Evolutionary conservation across 2,888 invertebrate species (phyloP).

Genomic region (Parapristionchus giblindavisi): DNA sequence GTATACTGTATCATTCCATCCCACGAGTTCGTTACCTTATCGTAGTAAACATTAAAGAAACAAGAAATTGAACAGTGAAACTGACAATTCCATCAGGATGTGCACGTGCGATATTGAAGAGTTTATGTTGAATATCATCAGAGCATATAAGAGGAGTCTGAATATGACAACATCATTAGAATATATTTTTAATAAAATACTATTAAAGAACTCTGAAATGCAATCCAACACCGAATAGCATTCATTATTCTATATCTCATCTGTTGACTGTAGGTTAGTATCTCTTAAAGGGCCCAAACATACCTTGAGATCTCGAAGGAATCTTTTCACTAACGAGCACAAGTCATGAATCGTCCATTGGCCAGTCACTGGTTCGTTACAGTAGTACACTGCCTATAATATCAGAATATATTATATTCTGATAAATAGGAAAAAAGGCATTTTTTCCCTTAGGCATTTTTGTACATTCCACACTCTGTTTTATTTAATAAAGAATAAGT

Average conservation of each 20-base stretch:
- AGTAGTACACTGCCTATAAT: slow-evolving; percentile 13
- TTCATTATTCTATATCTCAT: background rate
- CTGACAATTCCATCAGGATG: slow-evolving; percentile 15
- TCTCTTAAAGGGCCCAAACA: background rate
- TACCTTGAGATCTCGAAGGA: slow-evolving; percentile 45
- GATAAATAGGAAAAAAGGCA: too few relatives aligned
- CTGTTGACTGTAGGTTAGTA: background rate
- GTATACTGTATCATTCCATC: too few relatives aligned
- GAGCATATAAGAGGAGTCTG: background rate
- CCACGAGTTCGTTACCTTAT: too few relatives aligned
- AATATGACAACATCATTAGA: background rate
- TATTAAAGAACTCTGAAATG: background rate
- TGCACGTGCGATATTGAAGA: background rate
- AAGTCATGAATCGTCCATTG: slow-evolving; percentile 47
- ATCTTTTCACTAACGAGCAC: slow-evolving; percentile 58
- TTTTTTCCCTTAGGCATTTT: too few relatives aligned
- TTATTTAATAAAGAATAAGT: too few relatives aligned
- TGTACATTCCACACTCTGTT: too few relatives aligned
- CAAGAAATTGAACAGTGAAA: background rate
- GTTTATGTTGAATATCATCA: slow-evolving; percentile 4
- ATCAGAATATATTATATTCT: too few relatives aligned
- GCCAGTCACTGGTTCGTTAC: background rate
- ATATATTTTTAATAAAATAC: too few relatives aligned
- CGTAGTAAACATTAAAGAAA: background rate
- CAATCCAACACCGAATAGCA: background rate